Evolutionary conservation across 2,113 vertebrate species (phyloP).

Genomic region (Capreolus pygargus): DNA sequence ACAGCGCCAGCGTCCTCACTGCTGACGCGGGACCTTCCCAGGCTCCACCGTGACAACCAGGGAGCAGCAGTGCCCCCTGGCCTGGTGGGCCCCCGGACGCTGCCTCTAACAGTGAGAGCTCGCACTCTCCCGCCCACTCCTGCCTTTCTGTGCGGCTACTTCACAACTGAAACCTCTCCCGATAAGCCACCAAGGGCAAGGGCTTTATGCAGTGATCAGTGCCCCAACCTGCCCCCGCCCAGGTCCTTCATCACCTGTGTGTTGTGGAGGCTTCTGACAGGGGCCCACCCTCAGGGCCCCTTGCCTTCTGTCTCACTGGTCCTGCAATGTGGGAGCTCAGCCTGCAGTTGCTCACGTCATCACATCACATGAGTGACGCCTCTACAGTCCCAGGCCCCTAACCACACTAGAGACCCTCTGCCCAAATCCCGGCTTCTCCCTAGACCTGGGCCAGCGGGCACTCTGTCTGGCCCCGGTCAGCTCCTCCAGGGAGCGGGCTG

Average conservation of each 20-base stretch:
- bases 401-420: not conserved
- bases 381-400: rapidly evolving
- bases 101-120: not conserved
- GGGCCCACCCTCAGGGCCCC: not conserved
- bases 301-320: not conserved
- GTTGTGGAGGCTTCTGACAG: not conserved
- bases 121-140: not conserved
- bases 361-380: not conserved
- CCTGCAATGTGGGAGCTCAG: no score
- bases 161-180: not conserved
- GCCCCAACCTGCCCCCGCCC: not conserved
- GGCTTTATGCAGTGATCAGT: not conserved
- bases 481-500: not conserved
- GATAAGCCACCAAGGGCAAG: not conserved
- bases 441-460: not conserved
- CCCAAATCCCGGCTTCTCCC: not conserved
- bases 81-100: not conserved
- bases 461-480: rapidly evolving
- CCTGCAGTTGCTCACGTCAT: no score
- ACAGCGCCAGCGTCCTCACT: not conserved
- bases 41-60: no score
- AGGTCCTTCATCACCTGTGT: not conserved
- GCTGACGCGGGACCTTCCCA: not conserved
- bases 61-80: not conserved
- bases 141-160: not conserved